Percentiles rank a stretch among this genome's conserved stretches.
Evolutionary conservation across 1,140 invertebrate species (phyloP).

Genomic region (Drosophila suzukii): DNA sequence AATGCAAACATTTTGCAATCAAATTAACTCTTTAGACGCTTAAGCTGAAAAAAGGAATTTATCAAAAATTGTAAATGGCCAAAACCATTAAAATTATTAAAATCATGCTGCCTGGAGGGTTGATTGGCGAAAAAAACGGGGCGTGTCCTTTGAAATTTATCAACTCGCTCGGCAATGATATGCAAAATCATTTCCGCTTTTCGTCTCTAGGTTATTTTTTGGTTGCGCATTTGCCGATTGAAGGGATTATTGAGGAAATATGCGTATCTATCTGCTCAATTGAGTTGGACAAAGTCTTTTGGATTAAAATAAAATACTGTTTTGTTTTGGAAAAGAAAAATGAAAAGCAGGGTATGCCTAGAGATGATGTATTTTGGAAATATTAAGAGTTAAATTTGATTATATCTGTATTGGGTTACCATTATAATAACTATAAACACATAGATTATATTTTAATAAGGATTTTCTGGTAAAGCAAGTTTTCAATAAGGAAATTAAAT

Average conservation of each 20-base stretch:
- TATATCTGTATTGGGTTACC: no score
- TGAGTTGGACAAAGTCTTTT: slow-evolving; percentile 10
- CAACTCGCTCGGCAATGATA: slow-evolving; percentile 67
- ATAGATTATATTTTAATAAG: no score
- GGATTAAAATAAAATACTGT: no score
- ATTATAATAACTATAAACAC: no score
- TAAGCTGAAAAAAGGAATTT: slow-evolving; percentile 78
- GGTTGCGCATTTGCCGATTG: slow-evolving; percentile 35
- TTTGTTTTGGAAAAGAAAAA: neutral
- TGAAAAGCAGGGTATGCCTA: no score
- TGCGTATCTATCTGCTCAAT: slow-evolving; percentile 29
- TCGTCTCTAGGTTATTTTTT: neutral
- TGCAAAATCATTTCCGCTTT: slow-evolving; percentile 69
- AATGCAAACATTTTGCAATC: slow-evolving; percentile 79
- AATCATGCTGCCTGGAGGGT: slow-evolving; percentile 60
- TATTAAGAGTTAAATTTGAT: no score
- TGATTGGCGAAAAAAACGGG: slow-evolving; percentile 43
- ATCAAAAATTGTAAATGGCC: slow-evolving; percentile 82
- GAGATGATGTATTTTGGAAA: no score
- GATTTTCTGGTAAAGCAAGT: no score
- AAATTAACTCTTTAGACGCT: slow-evolving; percentile 81
- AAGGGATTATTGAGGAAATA: slow-evolving; percentile 33
- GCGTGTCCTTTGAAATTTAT: slow-evolving; percentile 79
- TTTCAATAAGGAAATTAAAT: no score
- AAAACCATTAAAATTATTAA: slow-evolving; percentile 83